Percentiles rank a stretch among this genome's conserved stretches.
phyloP scores from a whole-genome alignment of 1,140 invertebrate species.

The Brachionus plicatilis region DNA sequence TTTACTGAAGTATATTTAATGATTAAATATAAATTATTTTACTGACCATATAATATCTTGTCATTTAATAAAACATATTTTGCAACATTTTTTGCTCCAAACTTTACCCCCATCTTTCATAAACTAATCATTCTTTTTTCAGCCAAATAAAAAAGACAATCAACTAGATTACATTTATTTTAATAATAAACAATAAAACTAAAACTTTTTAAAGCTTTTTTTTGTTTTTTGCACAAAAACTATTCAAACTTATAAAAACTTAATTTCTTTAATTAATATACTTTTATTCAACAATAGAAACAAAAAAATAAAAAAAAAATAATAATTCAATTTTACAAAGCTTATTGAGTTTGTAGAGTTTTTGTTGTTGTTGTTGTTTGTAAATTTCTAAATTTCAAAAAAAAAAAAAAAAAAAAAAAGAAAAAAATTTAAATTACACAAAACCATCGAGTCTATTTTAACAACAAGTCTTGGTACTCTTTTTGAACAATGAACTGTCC shows the following conservation, averaged over 20 bases:
- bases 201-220: constrained; percentile 36
- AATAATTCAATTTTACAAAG: background rate
- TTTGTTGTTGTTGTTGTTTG: background rate
- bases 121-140: too few relatives aligned
- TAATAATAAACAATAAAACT: background rate
- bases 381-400: background rate
- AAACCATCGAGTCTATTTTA: background rate
- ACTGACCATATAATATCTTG: too few relatives aligned
- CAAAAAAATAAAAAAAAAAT: background rate
- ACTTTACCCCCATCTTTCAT: too few relatives aligned
- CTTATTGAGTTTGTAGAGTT: background rate
- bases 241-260: background rate
- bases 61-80: too few relatives aligned
- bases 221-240: background rate
- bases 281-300: background rate
- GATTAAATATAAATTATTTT: too few relatives aligned
- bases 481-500: background rate
- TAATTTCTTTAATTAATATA: background rate
- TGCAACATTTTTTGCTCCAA: too few relatives aligned
- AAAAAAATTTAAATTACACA: constrained; percentile 12
- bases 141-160: too few relatives aligned
- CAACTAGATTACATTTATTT: too few relatives aligned
- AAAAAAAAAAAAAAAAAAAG: background rate
- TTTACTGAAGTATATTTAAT: too few relatives aligned
- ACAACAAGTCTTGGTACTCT: constrained; percentile 15